Evolutionary conservation across 2,888 invertebrate species (phyloP).

Genomic region (Girardia tigrina): DNA sequence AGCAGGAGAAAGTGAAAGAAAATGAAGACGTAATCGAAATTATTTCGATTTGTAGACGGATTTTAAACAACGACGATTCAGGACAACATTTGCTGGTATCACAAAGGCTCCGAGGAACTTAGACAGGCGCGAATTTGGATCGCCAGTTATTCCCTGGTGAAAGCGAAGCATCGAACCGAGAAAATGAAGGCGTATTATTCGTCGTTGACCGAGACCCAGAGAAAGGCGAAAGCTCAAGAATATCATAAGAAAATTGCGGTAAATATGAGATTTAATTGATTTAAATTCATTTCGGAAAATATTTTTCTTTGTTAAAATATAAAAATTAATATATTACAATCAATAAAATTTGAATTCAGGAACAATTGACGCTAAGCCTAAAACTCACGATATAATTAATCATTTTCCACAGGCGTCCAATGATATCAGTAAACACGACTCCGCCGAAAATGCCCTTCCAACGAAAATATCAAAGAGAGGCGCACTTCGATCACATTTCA

Average conservation of each 20-base stretch:
- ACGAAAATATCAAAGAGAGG: too few relatives aligned
- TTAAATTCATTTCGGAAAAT: too few relatives aligned
- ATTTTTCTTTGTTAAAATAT: too few relatives aligned
- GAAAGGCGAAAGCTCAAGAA: conserved; percentile 74
- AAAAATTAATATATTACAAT: too few relatives aligned
- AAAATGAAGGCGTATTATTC: conserved; percentile 55
- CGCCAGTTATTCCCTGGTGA: conserved; percentile 58
- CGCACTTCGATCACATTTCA: too few relatives aligned
- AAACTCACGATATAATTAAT: too few relatives aligned
- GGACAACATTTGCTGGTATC: conserved; percentile 91
- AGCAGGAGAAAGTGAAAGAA: conserved; percentile 26
- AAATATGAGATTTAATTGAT: too few relatives aligned
- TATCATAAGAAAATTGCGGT: conserved; percentile 64
- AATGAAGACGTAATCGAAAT: background rate
- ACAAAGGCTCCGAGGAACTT: conserved; percentile 77
- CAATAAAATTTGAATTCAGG: too few relatives aligned
- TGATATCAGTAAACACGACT: too few relatives aligned
- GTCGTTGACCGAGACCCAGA: conserved; percentile 58
- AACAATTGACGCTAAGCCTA: too few relatives aligned
- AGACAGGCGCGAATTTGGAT: conserved; percentile 71
- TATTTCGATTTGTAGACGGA: background rate
- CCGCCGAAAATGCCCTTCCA: too few relatives aligned
- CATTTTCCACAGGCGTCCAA: too few relatives aligned
- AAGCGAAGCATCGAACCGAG: conserved; percentile 58
- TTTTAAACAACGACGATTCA: background rate